phyloP scores from a whole-genome alignment of 2,797 vertebrate species.

The Tragelaphus eurycerus region DNA sequence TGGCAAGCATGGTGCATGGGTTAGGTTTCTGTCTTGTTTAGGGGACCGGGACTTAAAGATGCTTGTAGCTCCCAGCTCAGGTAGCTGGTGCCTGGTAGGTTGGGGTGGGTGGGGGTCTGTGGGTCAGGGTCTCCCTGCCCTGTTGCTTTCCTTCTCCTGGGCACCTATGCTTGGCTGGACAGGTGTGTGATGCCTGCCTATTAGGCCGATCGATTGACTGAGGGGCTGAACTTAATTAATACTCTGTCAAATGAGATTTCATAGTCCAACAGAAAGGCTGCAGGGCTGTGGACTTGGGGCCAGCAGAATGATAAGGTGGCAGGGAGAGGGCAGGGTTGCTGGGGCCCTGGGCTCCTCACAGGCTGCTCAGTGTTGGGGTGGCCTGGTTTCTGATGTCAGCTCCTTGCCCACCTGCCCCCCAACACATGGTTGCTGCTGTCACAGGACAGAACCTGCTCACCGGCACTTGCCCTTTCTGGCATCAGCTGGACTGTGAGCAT shows the following conservation, averaged over 20 bases:
- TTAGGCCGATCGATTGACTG: background rate
- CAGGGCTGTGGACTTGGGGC: background rate
- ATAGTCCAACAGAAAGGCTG: too few relatives aligned
- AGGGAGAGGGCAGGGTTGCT: rapidly evolving
- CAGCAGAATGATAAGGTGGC: background rate
- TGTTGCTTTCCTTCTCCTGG: background rate
- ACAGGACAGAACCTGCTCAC: background rate
- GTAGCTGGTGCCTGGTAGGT: background rate
- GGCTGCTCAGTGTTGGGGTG: background rate
- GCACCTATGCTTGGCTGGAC: background rate
- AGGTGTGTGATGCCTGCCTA: background rate
- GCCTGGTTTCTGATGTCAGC: background rate
- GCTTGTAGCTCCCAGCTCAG: background rate
- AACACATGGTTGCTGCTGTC: too few relatives aligned
- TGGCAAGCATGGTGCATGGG: background rate
- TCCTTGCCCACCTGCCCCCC: background rate
- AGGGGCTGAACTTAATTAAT: background rate
- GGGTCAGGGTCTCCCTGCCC: background rate
- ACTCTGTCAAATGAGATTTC: background rate
- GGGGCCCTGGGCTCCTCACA: background rate
- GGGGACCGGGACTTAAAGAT: background rate
- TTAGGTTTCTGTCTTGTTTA: background rate
- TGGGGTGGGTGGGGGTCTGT: rapidly evolving
- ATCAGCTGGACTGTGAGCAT: background rate
- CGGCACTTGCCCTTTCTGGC: background rate